Evolutionary conservation across 2,888 invertebrate genomes (phyloP), one percentile per base, ranked within the genome.

Genomic region (Drosophila neotestacea): DNA sequence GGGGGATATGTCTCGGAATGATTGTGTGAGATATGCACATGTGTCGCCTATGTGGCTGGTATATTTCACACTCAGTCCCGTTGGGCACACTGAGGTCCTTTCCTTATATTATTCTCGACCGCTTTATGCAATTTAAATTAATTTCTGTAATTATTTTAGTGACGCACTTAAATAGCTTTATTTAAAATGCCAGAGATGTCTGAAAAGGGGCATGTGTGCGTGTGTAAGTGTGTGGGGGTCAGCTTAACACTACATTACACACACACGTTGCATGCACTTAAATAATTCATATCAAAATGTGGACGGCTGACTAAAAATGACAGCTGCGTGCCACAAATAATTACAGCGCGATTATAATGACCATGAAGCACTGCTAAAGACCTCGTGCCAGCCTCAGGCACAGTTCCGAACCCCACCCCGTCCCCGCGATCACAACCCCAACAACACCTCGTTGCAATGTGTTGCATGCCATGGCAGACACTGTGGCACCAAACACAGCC

Each of bases 101-200:
- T 74, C 38, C 59, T 62, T 71, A 7, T 32, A 32, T 48, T 51
- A 36, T 54, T 42, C 50, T 63, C 38, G 55, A 61, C 61, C 51
- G 58, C 65, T 74, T 80, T 74, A 76, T 90, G 88, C 73, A 87
- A 87, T 90, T 90, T 85, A 85, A 90, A 88, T 84, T 89, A 89
- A 87, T 85, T 90, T 86, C 68, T 70, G 85, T 84, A 85, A 85
- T 85, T 85, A 90, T 78, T 78, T 84, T 73, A 84, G 88, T 75
- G 78, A 58, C 66, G 27, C 50, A 79, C 70, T 75, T 74, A 73
- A 88, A 76, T 70, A 81, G 73, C 73, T 71, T 84, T 64, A 81
- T 78, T 81, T 56, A 41, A 72, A 63, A 64, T 55, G 58, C 36
- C 68, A 42, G 47, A 47, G 69, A 50, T 74, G 44, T 36, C 22